Percentiles rank a stretch among this genome's conserved stretches.
phyloP scores from a whole-genome alignment of 2,797 vertebrate species.

The Ctenosaura bakeri region DNA sequence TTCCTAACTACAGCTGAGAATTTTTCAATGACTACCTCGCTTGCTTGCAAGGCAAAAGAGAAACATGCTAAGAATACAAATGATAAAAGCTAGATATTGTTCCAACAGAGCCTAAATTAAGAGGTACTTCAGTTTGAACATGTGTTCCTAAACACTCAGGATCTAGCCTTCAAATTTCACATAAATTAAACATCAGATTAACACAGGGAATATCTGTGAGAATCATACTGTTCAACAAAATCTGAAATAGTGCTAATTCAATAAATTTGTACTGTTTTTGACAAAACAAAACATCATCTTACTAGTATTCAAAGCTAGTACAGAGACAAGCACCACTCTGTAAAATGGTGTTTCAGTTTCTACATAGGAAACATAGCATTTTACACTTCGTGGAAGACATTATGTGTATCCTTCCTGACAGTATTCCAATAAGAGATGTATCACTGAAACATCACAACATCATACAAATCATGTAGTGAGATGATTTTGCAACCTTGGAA shows the following conservation, averaged over 20 bases:
- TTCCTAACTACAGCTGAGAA: background rate
- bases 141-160: background rate
- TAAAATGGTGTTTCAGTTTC: background rate
- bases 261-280: background rate
- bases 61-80: constrained; percentile 1
- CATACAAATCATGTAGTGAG: background rate
- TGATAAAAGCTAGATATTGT: constrained; percentile 3
- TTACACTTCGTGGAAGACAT: background rate
- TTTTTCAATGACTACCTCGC: constrained; percentile 9
- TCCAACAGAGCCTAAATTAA: constrained; percentile 10
- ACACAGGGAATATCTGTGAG: background rate
- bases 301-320: background rate
- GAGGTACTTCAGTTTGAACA: background rate
- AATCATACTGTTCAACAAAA: background rate
- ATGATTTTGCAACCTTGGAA: background rate
- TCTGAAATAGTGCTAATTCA: background rate
- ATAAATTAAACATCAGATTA: background rate
- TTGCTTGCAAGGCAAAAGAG: constrained; percentile 10
- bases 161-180: background rate
- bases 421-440: background rate
- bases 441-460: background rate
- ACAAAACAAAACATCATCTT: background rate
- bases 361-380: background rate
- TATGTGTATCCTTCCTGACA: background rate
- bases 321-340: background rate